phyloP scores from a whole-genome alignment of 1,140 invertebrate species.

The Magallana ariakensis region DNA sequence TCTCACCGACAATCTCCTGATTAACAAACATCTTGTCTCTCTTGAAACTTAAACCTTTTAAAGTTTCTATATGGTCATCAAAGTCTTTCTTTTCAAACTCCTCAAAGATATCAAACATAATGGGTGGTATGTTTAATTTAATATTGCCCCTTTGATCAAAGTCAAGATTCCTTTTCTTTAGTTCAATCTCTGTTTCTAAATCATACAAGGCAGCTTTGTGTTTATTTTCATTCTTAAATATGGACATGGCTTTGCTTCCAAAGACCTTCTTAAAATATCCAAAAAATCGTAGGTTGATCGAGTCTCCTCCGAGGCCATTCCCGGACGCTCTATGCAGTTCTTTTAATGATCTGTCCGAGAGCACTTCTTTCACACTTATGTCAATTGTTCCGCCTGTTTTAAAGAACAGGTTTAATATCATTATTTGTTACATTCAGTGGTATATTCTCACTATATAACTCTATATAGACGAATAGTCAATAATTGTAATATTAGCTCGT shows the following conservation, averaged over 20 bases:
- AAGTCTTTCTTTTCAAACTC: not conserved
- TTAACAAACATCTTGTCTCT: not conserved
- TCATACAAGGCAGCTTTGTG: constrained; percentile 62
- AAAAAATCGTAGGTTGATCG: constrained; percentile 18
- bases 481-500: too few species aligned
- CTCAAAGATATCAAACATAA: not conserved
- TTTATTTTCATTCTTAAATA: constrained; percentile 66
- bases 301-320: constrained; percentile 11
- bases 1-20: not conserved
- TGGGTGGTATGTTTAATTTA: not conserved
- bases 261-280: constrained; percentile 15
- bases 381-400: constrained; percentile 46
- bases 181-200: constrained; percentile 51
- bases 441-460: too few species aligned
- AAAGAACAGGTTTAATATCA: too few species aligned
- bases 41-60: not conserved
- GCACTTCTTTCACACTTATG: constrained; percentile 35
- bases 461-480: too few species aligned
- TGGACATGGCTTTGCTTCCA: constrained; percentile 60
- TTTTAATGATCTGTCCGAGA: constrained; percentile 16
- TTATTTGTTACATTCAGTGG: too few species aligned
- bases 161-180: not conserved
- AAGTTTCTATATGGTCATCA: not conserved
- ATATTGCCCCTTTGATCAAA: not conserved
- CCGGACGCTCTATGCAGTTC: constrained; percentile 41